These are phyloP conservation scores for Nomada lathburiana DNA, from an alignment of 2,888 invertebrate species.

Conservation along the genomic window DNA sequence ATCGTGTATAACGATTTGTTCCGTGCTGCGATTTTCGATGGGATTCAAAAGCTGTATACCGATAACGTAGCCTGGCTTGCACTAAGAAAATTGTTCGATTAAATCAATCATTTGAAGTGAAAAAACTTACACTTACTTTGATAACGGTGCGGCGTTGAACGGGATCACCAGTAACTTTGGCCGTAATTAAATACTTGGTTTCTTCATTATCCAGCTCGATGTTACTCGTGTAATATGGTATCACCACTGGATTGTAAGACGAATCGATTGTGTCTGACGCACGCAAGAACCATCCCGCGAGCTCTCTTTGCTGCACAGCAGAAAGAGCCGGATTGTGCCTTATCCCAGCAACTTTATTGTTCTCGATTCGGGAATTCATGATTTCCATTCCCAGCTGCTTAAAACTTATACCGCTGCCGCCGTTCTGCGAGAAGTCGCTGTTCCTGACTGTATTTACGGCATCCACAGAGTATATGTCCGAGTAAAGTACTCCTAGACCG, in stretches of 20 bases:
- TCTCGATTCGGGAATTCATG: constrained; percentile 91
- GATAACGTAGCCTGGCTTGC: constrained; percentile 93
- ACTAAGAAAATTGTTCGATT: constrained; percentile 79
- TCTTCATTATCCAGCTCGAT: constrained; percentile 90
- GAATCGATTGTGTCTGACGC: constrained; percentile 89
- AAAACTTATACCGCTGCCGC: constrained; percentile 95
- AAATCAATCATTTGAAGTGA: neutral
- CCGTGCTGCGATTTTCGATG: constrained; percentile 94
- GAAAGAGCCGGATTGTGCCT: constrained; percentile 96
- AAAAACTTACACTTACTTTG: constrained; percentile 71
- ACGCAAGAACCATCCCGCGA: constrained; percentile 95
- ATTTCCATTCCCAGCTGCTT: constrained; percentile 94
- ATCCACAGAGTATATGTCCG: constrained; percentile 95
- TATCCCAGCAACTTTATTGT: constrained; percentile 94
- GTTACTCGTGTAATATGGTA: constrained; percentile 88
- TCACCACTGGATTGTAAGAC: constrained; percentile 90
- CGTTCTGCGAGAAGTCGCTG: constrained; percentile 93
- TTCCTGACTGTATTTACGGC: constrained; percentile 92
- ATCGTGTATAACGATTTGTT: constrained; percentile 92
- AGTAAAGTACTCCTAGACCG: constrained; percentile 96
- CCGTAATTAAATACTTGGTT: constrained; percentile 92
- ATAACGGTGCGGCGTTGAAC: constrained; percentile 79
- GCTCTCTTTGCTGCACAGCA: constrained; percentile 93
- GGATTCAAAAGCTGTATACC: constrained; percentile 96
- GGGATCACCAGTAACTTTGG: constrained; percentile 87